These are phyloP conservation scores for Acronicta psi DNA, from an alignment of 2,888 invertebrate genomes.

Conservation along the genomic window DNA sequence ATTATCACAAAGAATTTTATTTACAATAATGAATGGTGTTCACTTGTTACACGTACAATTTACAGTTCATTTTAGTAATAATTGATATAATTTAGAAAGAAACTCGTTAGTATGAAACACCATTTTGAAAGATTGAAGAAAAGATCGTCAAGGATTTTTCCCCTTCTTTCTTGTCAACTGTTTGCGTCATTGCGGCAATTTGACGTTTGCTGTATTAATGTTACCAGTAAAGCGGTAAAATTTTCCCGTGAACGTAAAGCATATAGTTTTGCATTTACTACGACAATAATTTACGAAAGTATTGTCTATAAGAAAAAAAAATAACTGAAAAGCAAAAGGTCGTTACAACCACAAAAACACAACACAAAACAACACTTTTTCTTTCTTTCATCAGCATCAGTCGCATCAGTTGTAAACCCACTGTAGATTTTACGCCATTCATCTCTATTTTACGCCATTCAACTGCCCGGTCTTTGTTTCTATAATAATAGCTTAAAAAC, in stretches of 20 bases:
- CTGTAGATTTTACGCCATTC: no score
- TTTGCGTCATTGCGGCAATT: slow-evolving; percentile 83
- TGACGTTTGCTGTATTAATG: slow-evolving; percentile 65
- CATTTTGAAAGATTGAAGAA: slow-evolving; percentile 86
- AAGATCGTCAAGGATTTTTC: slow-evolving; percentile 83
- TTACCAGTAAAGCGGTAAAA: slow-evolving; percentile 31
- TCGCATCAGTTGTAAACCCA: no score
- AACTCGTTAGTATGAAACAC: slow-evolving; percentile 84
- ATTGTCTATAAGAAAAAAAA: no score
- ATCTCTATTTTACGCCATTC: no score
- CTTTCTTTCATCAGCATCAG: no score
- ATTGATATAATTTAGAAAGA: slow-evolving; percentile 77
- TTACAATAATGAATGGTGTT: slow-evolving; percentile 53
- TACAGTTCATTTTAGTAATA: slow-evolving; percentile 76
- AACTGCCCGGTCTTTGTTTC: no score
- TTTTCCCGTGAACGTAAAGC: neutral
- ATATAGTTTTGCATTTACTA: no score
- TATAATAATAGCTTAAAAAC: no score
- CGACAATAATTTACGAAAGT: no score
- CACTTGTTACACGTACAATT: slow-evolving; percentile 64
- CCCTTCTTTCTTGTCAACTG: slow-evolving; percentile 70
- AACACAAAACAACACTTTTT: no score
- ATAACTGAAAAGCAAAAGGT: no score
- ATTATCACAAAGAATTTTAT: slow-evolving; percentile 65
- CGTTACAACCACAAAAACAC: no score